Percentiles rank a stretch among this genome's conserved stretches.
These are phyloP conservation scores for Adelphocoris suturalis DNA, from an alignment of 2,888 invertebrate genomes.

Conservation along the genomic window DNA sequence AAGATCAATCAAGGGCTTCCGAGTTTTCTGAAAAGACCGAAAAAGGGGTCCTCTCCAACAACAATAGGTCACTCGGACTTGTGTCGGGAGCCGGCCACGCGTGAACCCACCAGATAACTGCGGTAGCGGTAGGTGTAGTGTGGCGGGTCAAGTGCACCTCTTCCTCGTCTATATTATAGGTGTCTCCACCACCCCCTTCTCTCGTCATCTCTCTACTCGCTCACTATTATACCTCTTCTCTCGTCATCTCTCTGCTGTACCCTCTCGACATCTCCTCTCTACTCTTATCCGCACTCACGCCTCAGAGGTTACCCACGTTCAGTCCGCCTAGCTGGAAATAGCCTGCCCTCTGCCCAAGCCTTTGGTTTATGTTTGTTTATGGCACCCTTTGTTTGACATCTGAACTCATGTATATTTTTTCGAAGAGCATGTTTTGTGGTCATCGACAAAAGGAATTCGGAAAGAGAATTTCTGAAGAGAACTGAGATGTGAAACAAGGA, in stretches of 20 bases:
- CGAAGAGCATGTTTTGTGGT: not conserved
- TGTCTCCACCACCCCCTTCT: not conserved
- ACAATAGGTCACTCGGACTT: slow-evolving; percentile 44
- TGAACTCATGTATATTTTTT: not conserved
- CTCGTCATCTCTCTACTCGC: not conserved
- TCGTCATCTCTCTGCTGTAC: not conserved
- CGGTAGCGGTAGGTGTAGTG: not conserved
- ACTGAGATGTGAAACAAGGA: too few species aligned
- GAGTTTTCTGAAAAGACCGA: not conserved
- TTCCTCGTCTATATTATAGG: too few species aligned
- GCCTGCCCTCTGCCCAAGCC: not conserved
- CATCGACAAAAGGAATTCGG: not conserved
- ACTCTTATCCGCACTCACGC: slow-evolving; percentile 27
- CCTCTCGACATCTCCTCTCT: not conserved
- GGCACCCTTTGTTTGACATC: not conserved
- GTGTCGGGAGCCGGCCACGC: not conserved
- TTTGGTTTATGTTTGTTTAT: not conserved
- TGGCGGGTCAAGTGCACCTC: slow-evolving; percentile 16
- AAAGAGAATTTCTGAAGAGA: too few species aligned
- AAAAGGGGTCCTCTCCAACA: not conserved
- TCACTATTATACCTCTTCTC: not conserved
- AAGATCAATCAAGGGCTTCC: slow-evolving; percentile 1
- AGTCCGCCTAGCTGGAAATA: not conserved
- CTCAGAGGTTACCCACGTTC: not conserved
- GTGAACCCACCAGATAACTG: slow-evolving; percentile 49